Conservation (phyloP, 2,888 invertebrate species). For the Neria commutata region DNA sequence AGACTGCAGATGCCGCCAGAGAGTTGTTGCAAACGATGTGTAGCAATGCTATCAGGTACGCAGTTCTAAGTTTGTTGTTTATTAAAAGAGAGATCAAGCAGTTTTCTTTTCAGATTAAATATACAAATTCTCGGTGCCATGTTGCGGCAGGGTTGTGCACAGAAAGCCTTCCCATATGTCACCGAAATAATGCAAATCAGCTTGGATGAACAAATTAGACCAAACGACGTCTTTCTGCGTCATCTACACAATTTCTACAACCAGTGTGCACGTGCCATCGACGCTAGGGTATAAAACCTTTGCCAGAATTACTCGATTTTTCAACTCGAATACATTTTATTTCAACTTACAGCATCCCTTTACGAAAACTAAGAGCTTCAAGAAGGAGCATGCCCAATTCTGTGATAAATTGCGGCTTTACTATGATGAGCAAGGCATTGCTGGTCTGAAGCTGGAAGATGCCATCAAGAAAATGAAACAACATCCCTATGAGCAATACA, state of each 20-base stretch:
- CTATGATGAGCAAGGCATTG: constrained; percentile 61
- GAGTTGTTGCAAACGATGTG: constrained; percentile 75
- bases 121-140: constrained; percentile 77
- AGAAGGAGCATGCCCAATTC: constrained; percentile 62
- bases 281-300: constrained; percentile 61
- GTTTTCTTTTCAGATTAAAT: constrained; percentile 67
- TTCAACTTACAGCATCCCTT: constrained; percentile 57
- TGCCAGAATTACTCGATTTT: no score
- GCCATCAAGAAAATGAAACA: constrained; percentile 60
- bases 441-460: constrained; percentile 58
- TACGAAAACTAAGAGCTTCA: constrained; percentile 48
- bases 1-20: constrained; percentile 67
- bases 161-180: constrained; percentile 71
- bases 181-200: constrained; percentile 72
- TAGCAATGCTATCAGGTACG: constrained; percentile 60
- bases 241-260: constrained; percentile 70
- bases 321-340: no score
- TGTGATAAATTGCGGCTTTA: constrained; percentile 63
- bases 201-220: constrained; percentile 67
- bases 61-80: constrained; percentile 10
- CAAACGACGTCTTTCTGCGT: constrained; percentile 68
- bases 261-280: constrained; percentile 64
- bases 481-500: constrained; percentile 73
- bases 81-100: constrained; percentile 3
- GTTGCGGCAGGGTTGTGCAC: constrained; percentile 69